A percentile compares a stretch with the other conserved stretches of the same genome.
Conservation (phyloP, 2,888 invertebrate species). For the Candidula unifasciata region DNA sequence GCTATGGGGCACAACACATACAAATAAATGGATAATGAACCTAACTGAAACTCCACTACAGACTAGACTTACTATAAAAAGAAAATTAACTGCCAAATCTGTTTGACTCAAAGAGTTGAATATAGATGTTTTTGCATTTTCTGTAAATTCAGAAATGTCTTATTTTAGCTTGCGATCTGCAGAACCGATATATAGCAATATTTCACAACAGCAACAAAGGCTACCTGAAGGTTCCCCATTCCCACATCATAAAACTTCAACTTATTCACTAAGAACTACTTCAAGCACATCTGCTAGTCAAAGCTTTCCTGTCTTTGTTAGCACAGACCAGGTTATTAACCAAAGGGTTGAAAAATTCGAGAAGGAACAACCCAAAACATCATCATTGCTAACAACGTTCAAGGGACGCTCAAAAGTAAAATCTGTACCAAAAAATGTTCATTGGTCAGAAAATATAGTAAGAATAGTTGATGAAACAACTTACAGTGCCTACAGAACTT, state of each 20-base stretch:
- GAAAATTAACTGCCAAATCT: too few relatives aligned
- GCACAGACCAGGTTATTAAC: background rate
- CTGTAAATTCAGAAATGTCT: background rate
- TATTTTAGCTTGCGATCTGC: background rate
- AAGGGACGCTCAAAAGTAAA: background rate
- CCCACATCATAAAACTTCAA: background rate
- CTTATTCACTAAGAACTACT: background rate
- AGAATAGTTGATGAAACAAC: background rate
- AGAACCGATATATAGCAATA: background rate
- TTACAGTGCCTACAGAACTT: background rate
- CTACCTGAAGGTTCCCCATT: background rate
- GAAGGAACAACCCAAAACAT: background rate
- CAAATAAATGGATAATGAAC: too few relatives aligned
- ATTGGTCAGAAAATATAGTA: slow-evolving; percentile 14
- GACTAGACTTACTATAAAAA: too few relatives aligned
- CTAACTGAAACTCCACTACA: too few relatives aligned
- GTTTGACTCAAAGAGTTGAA: too few relatives aligned
- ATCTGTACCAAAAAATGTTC: background rate
- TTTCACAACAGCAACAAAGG: background rate
- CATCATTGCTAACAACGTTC: background rate
- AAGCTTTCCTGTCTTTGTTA: background rate
- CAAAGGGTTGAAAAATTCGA: background rate
- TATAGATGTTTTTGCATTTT: background rate
- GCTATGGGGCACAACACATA: too few relatives aligned
- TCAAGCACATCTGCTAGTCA: background rate